Evolutionary conservation across 1,140 invertebrate genomes (phyloP), one percentile per base, ranked within the genome.

Genomic region (Orchestia grillus): DNA sequence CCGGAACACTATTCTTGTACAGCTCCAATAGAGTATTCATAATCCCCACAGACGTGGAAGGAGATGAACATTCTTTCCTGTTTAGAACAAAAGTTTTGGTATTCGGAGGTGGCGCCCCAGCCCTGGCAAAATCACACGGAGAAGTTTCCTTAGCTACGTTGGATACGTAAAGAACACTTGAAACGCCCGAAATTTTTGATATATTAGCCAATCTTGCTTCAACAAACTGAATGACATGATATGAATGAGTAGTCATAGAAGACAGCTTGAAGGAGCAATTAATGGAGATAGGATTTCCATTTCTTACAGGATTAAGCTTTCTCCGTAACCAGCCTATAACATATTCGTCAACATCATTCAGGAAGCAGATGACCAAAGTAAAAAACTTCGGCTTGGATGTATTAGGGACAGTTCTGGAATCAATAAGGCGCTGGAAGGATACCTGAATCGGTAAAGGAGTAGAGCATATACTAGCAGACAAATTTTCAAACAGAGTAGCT

Each of bases 191-290:
- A 45, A 94, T 94, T 44, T 45, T 44, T 44, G 92, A 44, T 15
- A 94, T 47, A 47, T 94, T 94, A 3, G 43, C 23, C 0, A 6
- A 36, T 44, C 41, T 94, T 44, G 92, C 41, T 44, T 94, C 92
- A 40, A 94, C 92, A 94, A 94, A 11, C 44, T 94, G 92, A 94
- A 94, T 47, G 44, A 94, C 44, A 45, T 94, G 92, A 19, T 94
- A 44, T 42, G 92, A n/a, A 47, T 94, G 92, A 40, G 92, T 94
- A 40, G 40, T 47, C 43, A 45, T 11, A 47, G 92, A 94, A 8
- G 44, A 45, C 0, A 94, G 6, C 44, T 47, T 44, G 44, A 16
- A 94, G 41, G 92, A 94, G 36, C 44, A 94, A 40, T 94, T 47
- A 47, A 94, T 94, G 8, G 92, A 40, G 11, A 47, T 15, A n/a